A percentile compares a stretch with the other conserved stretches of the same genome.
These are phyloP conservation scores for Criorhina ranunculi DNA, from an alignment of 2,888 invertebrate genomes.

Conservation along the genomic window DNA sequence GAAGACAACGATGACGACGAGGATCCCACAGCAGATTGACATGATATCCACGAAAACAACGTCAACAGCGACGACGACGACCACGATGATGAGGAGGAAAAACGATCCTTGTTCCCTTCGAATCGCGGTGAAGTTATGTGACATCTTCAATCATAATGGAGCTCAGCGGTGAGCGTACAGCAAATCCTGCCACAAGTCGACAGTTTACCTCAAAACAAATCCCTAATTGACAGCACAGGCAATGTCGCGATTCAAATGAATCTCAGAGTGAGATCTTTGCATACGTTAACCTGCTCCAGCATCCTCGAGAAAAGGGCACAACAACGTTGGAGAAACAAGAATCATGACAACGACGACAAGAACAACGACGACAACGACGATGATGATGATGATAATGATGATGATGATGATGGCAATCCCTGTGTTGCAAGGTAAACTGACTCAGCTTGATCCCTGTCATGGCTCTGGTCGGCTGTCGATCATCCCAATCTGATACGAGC, in stretches of 20 bases:
- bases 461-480: conserved; percentile 68
- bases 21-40: conserved; percentile 75
- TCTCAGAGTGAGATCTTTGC: conserved; percentile 75
- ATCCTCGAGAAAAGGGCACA: conserved; percentile 65
- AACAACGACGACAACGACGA: conserved; percentile 6
- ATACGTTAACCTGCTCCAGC: conserved; percentile 65
- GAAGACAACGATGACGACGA: conserved; percentile 48
- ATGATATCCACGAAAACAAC: conserved; percentile 76
- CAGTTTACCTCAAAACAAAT: conserved; percentile 76
- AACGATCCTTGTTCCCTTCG: conserved; percentile 65
- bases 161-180: conserved; percentile 25
- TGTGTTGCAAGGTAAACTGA: conserved; percentile 45
- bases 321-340: conserved; percentile 28
- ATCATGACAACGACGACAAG: conserved; percentile 56
- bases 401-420: conserved; percentile 51
- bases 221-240: conserved; percentile 76
- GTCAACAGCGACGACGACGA: conserved; percentile 65
- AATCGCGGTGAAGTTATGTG: conserved; percentile 71
- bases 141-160: conserved; percentile 77
- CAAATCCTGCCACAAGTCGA: conserved; percentile 69
- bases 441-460: conserved; percentile 61
- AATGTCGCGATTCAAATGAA: conserved; percentile 76
- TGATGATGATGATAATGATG: conserved; percentile 37
- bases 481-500: conserved; percentile 68
- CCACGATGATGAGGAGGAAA: conserved; percentile 60